These are phyloP conservation scores for Bimastos eiseni DNA, from an alignment of 2,888 invertebrate genomes.

Conservation along the genomic window DNA sequence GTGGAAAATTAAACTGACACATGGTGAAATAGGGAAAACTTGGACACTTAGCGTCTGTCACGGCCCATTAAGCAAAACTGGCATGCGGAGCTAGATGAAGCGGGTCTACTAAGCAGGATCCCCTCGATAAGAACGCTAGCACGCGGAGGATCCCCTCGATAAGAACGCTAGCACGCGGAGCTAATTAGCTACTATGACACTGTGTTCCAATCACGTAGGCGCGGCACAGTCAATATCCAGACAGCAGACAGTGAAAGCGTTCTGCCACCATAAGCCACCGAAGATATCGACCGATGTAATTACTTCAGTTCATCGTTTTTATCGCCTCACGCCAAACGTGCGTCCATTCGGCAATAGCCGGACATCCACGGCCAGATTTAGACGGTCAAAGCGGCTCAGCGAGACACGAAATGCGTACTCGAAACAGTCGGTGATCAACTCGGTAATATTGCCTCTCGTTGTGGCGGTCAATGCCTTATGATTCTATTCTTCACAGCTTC, in stretches of 20 bases:
- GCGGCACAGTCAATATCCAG: no score
- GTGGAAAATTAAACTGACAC: no score
- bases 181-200: not conserved
- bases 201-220: not conserved
- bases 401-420: not conserved
- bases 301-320: conserved; percentile 13
- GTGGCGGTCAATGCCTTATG: not conserved
- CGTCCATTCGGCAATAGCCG: not conserved
- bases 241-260: not conserved
- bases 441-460: not conserved
- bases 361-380: not conserved
- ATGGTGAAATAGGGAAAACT: no score
- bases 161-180: not conserved
- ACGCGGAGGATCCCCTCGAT: not conserved
- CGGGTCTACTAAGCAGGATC: not conserved
- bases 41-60: not conserved
- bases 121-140: not conserved
- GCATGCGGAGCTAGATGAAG: not conserved
- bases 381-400: not conserved
- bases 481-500: not conserved
- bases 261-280: not conserved
- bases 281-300: not conserved
- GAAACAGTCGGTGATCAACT: not conserved
- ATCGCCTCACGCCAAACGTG: not conserved
- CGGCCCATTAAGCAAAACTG: not conserved